Conservation (phyloP, 2,888 invertebrate species). For the Eilema depressum region DNA sequence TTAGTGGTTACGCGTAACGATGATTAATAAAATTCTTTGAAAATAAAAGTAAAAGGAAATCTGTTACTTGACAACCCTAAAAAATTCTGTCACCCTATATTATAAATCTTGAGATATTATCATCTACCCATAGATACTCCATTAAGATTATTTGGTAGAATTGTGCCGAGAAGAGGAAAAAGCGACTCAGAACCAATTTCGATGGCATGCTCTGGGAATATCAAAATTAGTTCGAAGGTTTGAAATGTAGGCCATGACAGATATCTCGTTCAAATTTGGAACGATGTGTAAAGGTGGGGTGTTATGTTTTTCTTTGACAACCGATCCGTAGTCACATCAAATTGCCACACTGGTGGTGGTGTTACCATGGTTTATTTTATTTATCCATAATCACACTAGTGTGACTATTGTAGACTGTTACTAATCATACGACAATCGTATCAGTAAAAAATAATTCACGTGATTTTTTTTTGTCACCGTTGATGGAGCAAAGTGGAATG, state of each 20-base stretch:
- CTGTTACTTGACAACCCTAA: not conserved
- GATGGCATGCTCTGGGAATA: slow-evolving; percentile 13
- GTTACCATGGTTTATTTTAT: too few species aligned
- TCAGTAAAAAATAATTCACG: too few species aligned
- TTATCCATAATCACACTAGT: too few species aligned
- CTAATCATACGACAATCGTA: too few species aligned
- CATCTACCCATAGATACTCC: slow-evolving; percentile 24
- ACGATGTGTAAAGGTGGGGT: not conserved
- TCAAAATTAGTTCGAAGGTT: not conserved
- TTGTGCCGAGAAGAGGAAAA: slow-evolving; percentile 21
- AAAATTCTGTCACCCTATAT: slow-evolving; percentile 6
- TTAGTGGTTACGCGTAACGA: too few species aligned
- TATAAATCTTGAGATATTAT: slow-evolving; percentile 29
- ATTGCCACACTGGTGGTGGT: too few species aligned
- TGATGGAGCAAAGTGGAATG: too few species aligned
- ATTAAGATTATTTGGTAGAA: slow-evolving; percentile 32
- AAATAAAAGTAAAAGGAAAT: not conserved
- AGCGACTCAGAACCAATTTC: not conserved
- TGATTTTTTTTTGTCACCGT: too few species aligned
- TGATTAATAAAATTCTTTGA: not conserved
- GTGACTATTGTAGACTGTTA: too few species aligned
- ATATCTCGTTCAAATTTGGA: not conserved
- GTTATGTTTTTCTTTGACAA: not conserved
- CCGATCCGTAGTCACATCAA: too few species aligned
- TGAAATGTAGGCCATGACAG: not conserved